Evolutionary conservation across 2,888 invertebrate species (phyloP).

Genomic region (Slavum lentiscoides): DNA sequence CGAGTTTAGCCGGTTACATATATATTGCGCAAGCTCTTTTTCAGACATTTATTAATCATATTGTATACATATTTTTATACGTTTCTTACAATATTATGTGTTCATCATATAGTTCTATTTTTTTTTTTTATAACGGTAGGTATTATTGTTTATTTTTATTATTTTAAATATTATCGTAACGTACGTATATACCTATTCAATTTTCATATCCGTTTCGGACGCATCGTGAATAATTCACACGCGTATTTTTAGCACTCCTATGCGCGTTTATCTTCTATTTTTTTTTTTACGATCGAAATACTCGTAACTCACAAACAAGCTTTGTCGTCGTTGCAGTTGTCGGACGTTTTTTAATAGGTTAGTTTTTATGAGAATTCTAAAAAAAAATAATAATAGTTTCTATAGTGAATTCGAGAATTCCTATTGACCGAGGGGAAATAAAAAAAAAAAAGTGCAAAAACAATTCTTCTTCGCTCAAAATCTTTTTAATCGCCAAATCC

Average conservation of each 20-base stretch:
- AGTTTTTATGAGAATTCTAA: background rate
- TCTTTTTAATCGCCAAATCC: too few relatives aligned
- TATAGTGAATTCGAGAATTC: background rate
- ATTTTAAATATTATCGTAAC: background rate
- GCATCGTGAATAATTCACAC: slow-evolving; percentile 11
- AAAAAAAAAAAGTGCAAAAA: background rate
- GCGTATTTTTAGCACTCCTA: background rate
- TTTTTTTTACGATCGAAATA: slow-evolving; percentile 15
- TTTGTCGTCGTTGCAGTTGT: background rate
- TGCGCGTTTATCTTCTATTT: background rate
- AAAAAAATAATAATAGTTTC: background rate
- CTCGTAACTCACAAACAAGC: slow-evolving; percentile 13
- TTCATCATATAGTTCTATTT: background rate
- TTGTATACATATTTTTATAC: too few relatives aligned
- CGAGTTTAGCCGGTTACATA: too few relatives aligned
- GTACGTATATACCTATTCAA: background rate
- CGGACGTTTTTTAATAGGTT: background rate
- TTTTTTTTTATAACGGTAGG: background rate
- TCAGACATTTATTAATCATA: too few relatives aligned
- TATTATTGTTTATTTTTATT: background rate
- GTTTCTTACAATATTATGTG: too few relatives aligned
- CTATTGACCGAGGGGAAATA: background rate
- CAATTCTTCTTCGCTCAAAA: too few relatives aligned
- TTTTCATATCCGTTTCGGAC: slow-evolving; percentile 13
- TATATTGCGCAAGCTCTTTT: too few relatives aligned